Base-by-base conservation (phyloP, 2,888 invertebrate species). In the Diaphora mendica region DNA sequence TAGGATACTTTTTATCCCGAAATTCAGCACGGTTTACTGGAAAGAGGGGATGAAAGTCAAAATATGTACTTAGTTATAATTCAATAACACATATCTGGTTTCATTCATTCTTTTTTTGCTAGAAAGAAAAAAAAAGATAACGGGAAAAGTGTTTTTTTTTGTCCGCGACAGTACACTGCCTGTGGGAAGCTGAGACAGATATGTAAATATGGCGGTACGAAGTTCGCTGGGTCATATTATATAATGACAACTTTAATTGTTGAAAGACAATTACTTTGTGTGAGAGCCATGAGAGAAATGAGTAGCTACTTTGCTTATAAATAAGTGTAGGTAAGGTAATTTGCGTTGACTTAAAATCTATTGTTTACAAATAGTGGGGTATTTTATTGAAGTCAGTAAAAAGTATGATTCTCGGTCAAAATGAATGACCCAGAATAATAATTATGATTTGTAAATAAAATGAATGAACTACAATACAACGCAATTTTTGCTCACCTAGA, bases 241-340 rank as follows among this genome's bases (percentile, higher is more conserved):
- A 23, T 39, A 72, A 69, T 69, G n/a, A 39, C 13, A 15, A 69
- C 51, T 75, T 44, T 72, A 11, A 51, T 17, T 71, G 62, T 62
- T 64, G 55, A 30, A 44, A 30, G 65, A 30, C 68, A 59, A 72
- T 72, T 72, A 75, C 11, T 15, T 48, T 55, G 69, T 64, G 75
- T 72, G 75, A 70, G 72, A 75, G 70, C 64, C 48, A 64, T 75
- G 48, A 64, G 72, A 64, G 62, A 70, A 75, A 75, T 75, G 44
- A 72, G 66, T 70, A 17, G 67, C 39, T 55, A 15, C 35, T 35
- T 65, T 26, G 7, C 20, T 66, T 42, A 11, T 62, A 70, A 73
- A 11, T 62, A 70, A 73, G 33, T 73, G 66, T 30, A 67, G 75
- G 72, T 72, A 69, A 59, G 23, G 23, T 39, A 23, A 30, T 11